Evolutionary conservation across 2,888 invertebrate genomes (phyloP).

Genomic region (Nysson spinosus): DNA sequence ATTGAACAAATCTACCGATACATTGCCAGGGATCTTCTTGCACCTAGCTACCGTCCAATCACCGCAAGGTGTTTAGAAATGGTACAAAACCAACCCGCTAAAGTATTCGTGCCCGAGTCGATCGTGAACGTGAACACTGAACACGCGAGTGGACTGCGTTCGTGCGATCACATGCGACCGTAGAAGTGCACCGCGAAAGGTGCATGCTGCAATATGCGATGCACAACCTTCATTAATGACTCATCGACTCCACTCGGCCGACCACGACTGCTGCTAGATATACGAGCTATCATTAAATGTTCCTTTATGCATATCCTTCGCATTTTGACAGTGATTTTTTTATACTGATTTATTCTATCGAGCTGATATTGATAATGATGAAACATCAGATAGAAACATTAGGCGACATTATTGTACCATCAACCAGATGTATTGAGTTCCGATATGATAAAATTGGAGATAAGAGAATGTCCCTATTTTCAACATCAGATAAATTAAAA

Average conservation of each 20-base stretch:
- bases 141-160: background rate
- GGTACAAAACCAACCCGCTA: constrained; percentile 41
- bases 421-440: no score
- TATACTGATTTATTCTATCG: no score
- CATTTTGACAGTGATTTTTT: background rate
- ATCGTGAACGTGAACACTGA: no score
- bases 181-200: constrained; percentile 34
- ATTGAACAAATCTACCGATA: constrained; percentile 35
- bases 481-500: no score
- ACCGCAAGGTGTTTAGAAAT: constrained; percentile 36
- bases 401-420: no score
- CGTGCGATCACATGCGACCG: constrained; percentile 11
- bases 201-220: constrained; percentile 59
- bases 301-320: background rate
- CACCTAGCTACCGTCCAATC: constrained; percentile 43
- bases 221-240: constrained; percentile 66
- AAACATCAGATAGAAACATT: no score
- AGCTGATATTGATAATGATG: background rate
- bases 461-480: no score
- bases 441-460: no score
- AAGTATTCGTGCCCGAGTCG: constrained; percentile 33
- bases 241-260: constrained; percentile 54
- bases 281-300: constrained; percentile 47
- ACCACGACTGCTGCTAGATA: constrained; percentile 40
- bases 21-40: constrained; percentile 46